A percentile compares a stretch with the other conserved stretches of the same genome.
phyloP scores from a whole-genome alignment of 2,888 invertebrate genomes.

The Syrphus vitripennis region DNA sequence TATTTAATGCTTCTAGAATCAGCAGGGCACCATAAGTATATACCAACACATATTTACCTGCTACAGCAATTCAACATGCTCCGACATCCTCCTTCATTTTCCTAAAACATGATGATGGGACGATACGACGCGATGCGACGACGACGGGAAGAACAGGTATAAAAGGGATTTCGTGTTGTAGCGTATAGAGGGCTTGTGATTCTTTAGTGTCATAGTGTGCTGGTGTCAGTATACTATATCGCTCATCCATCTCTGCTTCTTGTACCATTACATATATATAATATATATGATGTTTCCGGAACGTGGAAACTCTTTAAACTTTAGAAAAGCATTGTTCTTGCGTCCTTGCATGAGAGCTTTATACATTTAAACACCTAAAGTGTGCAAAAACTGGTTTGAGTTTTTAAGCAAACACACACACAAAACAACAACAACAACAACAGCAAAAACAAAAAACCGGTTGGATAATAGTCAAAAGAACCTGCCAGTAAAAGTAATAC shows the following conservation, averaged over 20 bases:
- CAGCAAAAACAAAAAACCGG: background rate
- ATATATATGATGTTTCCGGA: background rate
- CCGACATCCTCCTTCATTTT: slow-evolving; percentile 37
- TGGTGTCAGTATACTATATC: slow-evolving; percentile 25
- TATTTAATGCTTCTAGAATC: slow-evolving; percentile 57
- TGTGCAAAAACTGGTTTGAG: background rate
- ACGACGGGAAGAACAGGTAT: background rate
- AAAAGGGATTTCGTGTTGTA: slow-evolving; percentile 48
- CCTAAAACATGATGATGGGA: too few relatives aligned
- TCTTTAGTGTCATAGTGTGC: slow-evolving; percentile 44
- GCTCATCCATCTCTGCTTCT: slow-evolving; percentile 44
- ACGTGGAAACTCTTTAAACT: slow-evolving; percentile 36
- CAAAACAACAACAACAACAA: background rate
- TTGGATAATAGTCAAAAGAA: slow-evolving; percentile 27
- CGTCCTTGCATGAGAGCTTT: slow-evolving; percentile 29
- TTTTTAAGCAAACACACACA: background rate
- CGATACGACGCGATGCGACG: too few relatives aligned
- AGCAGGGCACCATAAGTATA: slow-evolving; percentile 28
- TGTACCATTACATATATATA: background rate
- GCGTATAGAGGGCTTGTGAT: slow-evolving; percentile 53
- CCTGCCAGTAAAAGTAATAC: background rate
- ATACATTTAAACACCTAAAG: slow-evolving; percentile 13
- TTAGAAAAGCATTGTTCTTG: slow-evolving; percentile 43
- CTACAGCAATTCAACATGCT: slow-evolving; percentile 17
- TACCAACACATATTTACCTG: background rate